These are phyloP conservation scores for Sorex fumeus DNA, from an alignment of 2,113 vertebrate genomes.

Conservation along the genomic window DNA sequence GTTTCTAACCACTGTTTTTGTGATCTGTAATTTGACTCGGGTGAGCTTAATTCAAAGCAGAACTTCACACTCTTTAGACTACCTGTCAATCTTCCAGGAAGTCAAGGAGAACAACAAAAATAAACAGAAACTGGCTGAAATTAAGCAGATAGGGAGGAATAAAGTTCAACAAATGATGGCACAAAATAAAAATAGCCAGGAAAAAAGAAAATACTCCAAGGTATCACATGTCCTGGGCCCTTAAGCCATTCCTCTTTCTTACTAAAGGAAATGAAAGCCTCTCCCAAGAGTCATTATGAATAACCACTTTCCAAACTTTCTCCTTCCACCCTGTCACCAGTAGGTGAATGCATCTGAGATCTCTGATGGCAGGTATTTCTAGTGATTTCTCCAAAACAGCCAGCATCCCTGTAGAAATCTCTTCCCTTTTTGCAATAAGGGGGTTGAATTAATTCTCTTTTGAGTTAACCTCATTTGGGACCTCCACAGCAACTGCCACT, in stretches of 20 bases:
- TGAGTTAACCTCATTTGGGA: constrained; percentile 77
- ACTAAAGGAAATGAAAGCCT: constrained; percentile 64
- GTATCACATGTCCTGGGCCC: neutral
- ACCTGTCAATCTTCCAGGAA: constrained; percentile 79
- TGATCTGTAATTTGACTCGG: constrained; percentile 84
- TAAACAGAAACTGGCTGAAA: constrained; percentile 66
- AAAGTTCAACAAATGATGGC: constrained; percentile 32
- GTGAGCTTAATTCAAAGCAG: constrained; percentile 74
- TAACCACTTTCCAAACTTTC: constrained; percentile 56
- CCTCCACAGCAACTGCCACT: constrained; percentile 52
- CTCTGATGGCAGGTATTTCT: constrained; percentile 74
- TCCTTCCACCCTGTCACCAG: neutral
- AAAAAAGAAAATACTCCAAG: constrained; percentile 64
- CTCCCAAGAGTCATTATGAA: constrained; percentile 69
- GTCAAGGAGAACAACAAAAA: constrained; percentile 75
- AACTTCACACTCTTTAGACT: constrained; percentile 61
- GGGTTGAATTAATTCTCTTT: constrained; percentile 80
- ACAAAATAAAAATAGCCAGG: constrained; percentile 37
- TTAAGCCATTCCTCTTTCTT: constrained; percentile 8
- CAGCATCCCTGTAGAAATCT: constrained; percentile 70
- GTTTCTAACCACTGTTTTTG: constrained; percentile 65
- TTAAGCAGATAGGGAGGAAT: constrained; percentile 55
- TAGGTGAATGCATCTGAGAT: constrained; percentile 66
- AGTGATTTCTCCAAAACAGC: constrained; percentile 78
- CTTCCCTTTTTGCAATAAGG: constrained; percentile 72